A percentile compares a stretch with the other conserved stretches of the same genome.
phyloP scores from a whole-genome alignment of 2,113 vertebrate species.

The Buteo buteo region DNA sequence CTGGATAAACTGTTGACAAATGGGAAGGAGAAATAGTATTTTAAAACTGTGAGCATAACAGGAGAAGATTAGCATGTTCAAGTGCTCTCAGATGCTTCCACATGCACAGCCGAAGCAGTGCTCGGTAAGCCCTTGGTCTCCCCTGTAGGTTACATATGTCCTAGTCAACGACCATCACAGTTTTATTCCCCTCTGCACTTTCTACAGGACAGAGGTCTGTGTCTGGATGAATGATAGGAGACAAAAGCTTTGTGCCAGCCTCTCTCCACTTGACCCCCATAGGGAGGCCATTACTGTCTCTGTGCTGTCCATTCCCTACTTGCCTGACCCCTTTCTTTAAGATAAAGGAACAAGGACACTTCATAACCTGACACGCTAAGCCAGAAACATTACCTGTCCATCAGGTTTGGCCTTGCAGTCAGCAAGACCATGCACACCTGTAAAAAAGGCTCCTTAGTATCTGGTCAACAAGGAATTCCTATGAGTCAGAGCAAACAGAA shows the following conservation, averaged over 20 bases:
- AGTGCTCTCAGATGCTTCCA: not conserved
- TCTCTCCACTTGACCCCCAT: not conserved
- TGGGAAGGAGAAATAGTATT: not conserved
- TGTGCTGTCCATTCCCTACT: not conserved
- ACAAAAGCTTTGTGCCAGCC: not conserved
- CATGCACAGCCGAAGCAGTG: not conserved
- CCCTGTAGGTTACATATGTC: not conserved
- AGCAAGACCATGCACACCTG: not conserved
- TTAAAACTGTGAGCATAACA: not conserved
- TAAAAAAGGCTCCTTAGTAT: not conserved
- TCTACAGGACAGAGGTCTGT: not conserved
- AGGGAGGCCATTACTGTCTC: not conserved
- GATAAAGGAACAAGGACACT: not conserved
- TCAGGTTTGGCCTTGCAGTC: not conserved
- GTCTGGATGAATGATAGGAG: not conserved
- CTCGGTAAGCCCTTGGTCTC: not conserved
- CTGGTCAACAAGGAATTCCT: not conserved
- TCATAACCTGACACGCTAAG: not conserved
- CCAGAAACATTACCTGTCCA: not conserved
- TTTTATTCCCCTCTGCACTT: not conserved
- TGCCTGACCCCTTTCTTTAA: not conserved
- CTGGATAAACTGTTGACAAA: not conserved
- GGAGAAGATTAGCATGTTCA: not conserved
- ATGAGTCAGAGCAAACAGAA: not conserved
- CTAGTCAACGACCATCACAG: not conserved